Evolutionary conservation across 2,797 vertebrate species (phyloP), one percentile per base, ranked within the genome.

Genomic region (Australoheros facetus): DNA sequence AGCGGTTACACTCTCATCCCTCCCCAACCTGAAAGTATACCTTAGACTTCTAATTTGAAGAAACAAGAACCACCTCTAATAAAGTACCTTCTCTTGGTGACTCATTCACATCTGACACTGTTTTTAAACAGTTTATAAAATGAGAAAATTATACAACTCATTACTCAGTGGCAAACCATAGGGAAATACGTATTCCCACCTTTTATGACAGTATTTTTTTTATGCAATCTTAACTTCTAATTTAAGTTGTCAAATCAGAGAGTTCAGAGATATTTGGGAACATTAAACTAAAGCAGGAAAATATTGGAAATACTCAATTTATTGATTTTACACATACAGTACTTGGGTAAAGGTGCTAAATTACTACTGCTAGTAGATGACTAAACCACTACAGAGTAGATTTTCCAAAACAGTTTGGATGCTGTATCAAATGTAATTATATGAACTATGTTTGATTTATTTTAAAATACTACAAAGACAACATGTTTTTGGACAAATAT

Each of bases 21-120:
- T 66, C n/a, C 72, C 21, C 19, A 69, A 78, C 56, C 58, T 79
- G 58, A 73, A 83, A 78, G 77, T 73, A 82, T 21, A 79, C 51
- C 69, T 23, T 4, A 34, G 14, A 62, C 34, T 39, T 75, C 19
- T 84, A 54, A 7, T 56, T 56, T 78, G 28, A 56, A 56, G 21
- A 59, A 62, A 17, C 19, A 75, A 62, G 66, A 30, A 51, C 30
- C 32, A 45, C 12, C 62, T 84, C 60, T 45, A 72, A 79, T 69
- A 79, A 76, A 77, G 62, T 66, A 28, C 23, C 30, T n/a, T 71
- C 26, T 37, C 72, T 54, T n/a, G 5, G 62, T 28, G 62, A 48
- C 45, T 48, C 39, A 13, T 64, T 66, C 28, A 66, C 10, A 16
- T 48, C 16, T 48, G 45, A 48, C 48, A 51, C 6, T 17, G 6